phyloP scores from a whole-genome alignment of 2,113 vertebrate species.

The Thomomys bottae region DNA sequence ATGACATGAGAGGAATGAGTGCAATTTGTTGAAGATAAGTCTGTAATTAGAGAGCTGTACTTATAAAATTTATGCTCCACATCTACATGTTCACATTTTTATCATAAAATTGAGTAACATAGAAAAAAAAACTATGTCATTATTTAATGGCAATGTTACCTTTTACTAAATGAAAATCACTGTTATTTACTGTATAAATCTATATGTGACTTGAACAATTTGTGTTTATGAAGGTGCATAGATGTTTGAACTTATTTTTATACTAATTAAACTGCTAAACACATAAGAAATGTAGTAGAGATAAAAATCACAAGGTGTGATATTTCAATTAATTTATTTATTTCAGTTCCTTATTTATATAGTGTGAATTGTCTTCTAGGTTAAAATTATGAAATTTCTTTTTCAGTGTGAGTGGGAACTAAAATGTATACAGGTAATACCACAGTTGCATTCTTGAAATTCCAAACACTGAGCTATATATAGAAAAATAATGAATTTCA shows the following conservation, averaged over 20 bases:
- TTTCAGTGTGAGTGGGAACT: neutral
- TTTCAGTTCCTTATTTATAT: neutral
- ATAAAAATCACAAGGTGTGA: neutral
- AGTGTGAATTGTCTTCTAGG: neutral
- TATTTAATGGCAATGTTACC: neutral
- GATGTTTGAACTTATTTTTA: neutral
- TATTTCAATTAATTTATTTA: neutral
- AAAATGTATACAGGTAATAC: too few relatives aligned
- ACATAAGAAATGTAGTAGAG: neutral
- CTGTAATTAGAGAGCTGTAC: neutral
- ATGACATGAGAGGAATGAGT: neutral
- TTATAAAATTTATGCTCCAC: neutral
- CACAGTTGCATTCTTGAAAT: neutral
- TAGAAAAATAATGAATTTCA: conserved; percentile 45
- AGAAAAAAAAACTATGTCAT: neutral
- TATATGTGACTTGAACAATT: neutral
- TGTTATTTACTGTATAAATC: neutral
- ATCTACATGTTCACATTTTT: neutral
- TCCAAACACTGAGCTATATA: neutral
- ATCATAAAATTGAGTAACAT: neutral
- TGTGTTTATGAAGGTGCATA: neutral
- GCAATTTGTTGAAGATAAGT: neutral
- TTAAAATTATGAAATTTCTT: conserved; percentile 24
- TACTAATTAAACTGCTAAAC: neutral
- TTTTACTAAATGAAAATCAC: neutral